These are phyloP conservation scores for Orientallactaga sibirica DNA, from an alignment of 2,797 vertebrate genomes.

Conservation along the genomic window DNA sequence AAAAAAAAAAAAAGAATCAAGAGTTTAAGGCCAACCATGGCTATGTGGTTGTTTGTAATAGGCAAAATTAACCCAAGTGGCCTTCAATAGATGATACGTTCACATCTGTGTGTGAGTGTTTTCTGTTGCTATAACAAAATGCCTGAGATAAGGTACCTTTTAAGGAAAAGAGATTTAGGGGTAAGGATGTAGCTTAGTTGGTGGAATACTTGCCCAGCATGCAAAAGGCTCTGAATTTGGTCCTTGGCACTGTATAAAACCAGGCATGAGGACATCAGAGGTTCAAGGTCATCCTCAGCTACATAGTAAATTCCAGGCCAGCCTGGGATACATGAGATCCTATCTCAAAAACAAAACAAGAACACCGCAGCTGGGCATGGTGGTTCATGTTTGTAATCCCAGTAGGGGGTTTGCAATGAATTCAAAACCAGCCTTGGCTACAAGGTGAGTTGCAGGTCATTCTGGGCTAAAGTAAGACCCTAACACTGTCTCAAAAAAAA, in stretches of 20 bases:
- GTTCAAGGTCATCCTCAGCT: not conserved
- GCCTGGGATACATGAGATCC: not conserved
- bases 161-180: not conserved
- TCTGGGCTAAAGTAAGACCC: too few species aligned
- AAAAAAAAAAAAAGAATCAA: too few species aligned
- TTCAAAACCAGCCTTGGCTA: too few species aligned
- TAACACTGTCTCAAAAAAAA: too few species aligned
- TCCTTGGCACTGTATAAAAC: not conserved
- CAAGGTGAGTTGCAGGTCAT: too few species aligned
- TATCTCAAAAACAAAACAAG: not conserved
- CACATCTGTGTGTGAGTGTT: too few species aligned
- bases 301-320: not conserved
- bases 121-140: not conserved
- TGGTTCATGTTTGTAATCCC: too few species aligned
- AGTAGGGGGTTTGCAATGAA: too few species aligned
- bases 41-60: not conserved
- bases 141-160: not conserved
- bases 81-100: not conserved
- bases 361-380: too few species aligned
- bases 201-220: not conserved
- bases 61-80: not conserved
- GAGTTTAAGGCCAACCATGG: too few species aligned
- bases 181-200: not conserved
- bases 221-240: not conserved
- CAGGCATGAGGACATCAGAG: not conserved